Evolutionary conservation across 1,140 invertebrate species (phyloP).

Genomic region (Drosophila simulans): DNA sequence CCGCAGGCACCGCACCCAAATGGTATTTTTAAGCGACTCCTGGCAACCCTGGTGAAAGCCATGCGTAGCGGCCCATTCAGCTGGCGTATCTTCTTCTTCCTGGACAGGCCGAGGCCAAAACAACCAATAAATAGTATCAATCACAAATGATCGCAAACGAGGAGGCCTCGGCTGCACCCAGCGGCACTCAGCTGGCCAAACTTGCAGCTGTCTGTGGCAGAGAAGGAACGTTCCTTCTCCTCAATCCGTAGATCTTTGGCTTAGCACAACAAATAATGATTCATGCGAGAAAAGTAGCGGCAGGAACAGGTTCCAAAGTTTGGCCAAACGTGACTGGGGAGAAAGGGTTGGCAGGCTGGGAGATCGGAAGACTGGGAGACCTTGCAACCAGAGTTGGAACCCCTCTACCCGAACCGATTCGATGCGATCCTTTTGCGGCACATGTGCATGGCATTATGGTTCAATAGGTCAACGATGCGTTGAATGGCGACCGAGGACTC

Average conservation of each 20-base stretch:
- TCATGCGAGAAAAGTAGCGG: conserved; percentile 79
- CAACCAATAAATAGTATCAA: conserved; percentile 81
- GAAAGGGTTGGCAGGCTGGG: conserved; percentile 2
- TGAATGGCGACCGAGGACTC: conserved; percentile 61
- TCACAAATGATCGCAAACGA: conserved; percentile 79
- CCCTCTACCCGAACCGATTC: background rate
- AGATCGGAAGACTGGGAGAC: conserved; percentile 14
- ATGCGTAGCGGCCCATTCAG: conserved; percentile 38
- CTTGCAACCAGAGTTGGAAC: conserved; percentile 13
- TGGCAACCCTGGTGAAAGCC: conserved; percentile 26
- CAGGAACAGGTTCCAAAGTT: conserved; percentile 70
- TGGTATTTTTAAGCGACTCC: background rate
- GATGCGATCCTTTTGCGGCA: conserved; percentile 69
- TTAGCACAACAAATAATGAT: conserved; percentile 77
- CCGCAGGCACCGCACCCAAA: background rate
- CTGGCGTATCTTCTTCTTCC: conserved; percentile 23
- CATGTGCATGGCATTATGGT: conserved; percentile 76
- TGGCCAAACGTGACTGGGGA: conserved; percentile 56
- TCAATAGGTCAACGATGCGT: conserved; percentile 83
- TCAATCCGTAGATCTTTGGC: conserved; percentile 4
- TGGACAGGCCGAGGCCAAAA: conserved; percentile 51
- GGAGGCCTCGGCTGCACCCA: conserved; percentile 64
- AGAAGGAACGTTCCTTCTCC: conserved; percentile 26
- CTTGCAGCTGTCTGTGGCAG: conserved; percentile 72
- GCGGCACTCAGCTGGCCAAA: conserved; percentile 67